These are phyloP conservation scores for Atrina japonica DNA, from an alignment of 2,888 invertebrate genomes.

Conservation along the genomic window DNA sequence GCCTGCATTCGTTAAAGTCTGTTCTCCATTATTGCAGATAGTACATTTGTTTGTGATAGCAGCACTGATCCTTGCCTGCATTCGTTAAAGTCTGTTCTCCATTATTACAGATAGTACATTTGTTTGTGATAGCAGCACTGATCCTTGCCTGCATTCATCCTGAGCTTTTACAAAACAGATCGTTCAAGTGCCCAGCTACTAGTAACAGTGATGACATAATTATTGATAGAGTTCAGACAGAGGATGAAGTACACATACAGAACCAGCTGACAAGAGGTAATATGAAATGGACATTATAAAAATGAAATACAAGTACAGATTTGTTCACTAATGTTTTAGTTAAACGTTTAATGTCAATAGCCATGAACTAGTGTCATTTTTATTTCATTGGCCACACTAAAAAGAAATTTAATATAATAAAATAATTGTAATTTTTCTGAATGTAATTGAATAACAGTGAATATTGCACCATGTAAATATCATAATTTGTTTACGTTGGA, in stretches of 20 bases:
- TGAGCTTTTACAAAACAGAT: constrained; percentile 57
- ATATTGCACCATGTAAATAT: no score
- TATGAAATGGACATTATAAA: no score
- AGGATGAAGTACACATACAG: constrained; percentile 18
- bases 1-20: constrained; percentile 66
- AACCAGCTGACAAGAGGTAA: constrained; percentile 33
- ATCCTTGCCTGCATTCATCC: constrained; percentile 68
- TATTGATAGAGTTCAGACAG: constrained; percentile 27
- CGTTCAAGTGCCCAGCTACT: constrained; percentile 26
- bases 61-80: constrained; percentile 62
- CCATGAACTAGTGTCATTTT: no score
- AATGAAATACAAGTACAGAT: no score
- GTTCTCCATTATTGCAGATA: constrained; percentile 65
- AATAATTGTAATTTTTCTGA: no score
- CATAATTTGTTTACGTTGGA: no score
- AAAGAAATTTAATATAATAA: no score
- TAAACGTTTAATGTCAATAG: no score
- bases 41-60: constrained; percentile 63
- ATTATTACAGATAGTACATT: constrained; percentile 63
- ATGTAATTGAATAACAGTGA: no score
- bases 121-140: constrained; percentile 63
- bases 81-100: no score
- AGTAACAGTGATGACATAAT: constrained; percentile 19
- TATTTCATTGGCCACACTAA: no score
- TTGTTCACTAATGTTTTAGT: no score